phyloP scores from a whole-genome alignment of 1,140 invertebrate genomes.

The Laupala kohalensis region DNA sequence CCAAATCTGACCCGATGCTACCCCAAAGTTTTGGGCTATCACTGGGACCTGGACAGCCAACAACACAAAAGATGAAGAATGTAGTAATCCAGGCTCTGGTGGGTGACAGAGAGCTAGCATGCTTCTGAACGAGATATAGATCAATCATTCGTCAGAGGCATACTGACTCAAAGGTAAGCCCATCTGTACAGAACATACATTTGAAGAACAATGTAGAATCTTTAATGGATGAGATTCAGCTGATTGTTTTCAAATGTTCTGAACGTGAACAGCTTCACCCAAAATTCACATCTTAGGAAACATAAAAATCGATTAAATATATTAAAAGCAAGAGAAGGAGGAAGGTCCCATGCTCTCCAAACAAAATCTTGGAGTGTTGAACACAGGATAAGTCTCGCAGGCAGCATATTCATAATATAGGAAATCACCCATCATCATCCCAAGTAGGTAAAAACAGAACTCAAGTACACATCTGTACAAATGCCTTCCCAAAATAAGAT shows the following conservation, averaged over 20 bases:
- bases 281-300: background rate
- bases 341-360: background rate
- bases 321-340: background rate
- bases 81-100: constrained; percentile 1
- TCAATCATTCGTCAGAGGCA: background rate
- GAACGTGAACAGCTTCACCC: background rate
- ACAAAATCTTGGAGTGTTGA: background rate
- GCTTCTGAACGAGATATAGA: background rate
- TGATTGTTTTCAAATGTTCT: background rate
- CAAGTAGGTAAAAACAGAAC: too few species aligned
- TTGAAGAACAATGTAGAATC: background rate
- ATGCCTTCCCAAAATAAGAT: too few species aligned
- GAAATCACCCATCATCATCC: background rate
- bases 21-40: constrained; percentile 36
- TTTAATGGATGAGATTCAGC: background rate
- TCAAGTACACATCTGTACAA: too few species aligned
- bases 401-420: background rate
- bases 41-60: constrained; percentile 29
- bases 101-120: background rate
- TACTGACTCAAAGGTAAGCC: background rate
- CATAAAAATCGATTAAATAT: background rate
- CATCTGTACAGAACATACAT: background rate
- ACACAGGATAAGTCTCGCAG: background rate
- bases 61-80: constrained; percentile 11
- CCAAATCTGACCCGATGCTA: constrained; percentile 31